These are phyloP conservation scores for Drosophila recens DNA, from an alignment of 2,888 invertebrate species.

Conservation along the genomic window DNA sequence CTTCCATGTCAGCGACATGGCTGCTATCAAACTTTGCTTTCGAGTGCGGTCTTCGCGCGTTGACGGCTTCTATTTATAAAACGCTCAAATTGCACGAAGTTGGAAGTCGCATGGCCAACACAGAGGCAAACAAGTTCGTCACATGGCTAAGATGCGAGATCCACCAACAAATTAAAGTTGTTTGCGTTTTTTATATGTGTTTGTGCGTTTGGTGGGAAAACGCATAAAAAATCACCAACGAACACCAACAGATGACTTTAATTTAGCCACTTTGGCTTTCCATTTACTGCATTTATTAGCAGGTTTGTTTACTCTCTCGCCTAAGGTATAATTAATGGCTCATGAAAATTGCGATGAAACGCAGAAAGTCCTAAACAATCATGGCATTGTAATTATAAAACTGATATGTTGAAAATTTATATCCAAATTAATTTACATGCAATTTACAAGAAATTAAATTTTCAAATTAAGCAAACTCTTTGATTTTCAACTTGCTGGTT, in stretches of 20 bases:
- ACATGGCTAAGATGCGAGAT: constrained; percentile 57
- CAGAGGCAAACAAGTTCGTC: constrained; percentile 62
- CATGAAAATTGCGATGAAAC: constrained; percentile 46
- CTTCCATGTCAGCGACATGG: constrained; percentile 47
- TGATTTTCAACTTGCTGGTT: not conserved
- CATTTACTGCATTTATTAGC: constrained; percentile 68
- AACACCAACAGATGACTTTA: constrained; percentile 40
- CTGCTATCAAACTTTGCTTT: constrained; percentile 66
- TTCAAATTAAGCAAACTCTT: not conserved
- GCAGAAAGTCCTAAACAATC: constrained; percentile 22
- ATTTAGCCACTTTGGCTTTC: constrained; percentile 65
- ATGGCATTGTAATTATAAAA: constrained; percentile 12
- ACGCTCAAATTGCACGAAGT: constrained; percentile 51
- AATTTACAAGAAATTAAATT: not conserved
- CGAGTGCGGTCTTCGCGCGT: constrained; percentile 71
- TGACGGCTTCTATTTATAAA: constrained; percentile 82
- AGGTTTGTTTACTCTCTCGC: constrained; percentile 38
- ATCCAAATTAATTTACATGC: not conserved
- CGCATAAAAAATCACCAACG: constrained; percentile 54
- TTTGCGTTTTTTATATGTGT: constrained; percentile 33
- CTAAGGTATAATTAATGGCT: constrained; percentile 57
- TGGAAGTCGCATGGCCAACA: constrained; percentile 31
- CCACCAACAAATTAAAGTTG: constrained; percentile 62
- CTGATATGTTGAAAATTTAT: not conserved
- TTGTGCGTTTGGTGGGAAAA: constrained; percentile 54